Conservation (phyloP, 2,797 vertebrate species). For the Hemitrygon akajei region DNA sequence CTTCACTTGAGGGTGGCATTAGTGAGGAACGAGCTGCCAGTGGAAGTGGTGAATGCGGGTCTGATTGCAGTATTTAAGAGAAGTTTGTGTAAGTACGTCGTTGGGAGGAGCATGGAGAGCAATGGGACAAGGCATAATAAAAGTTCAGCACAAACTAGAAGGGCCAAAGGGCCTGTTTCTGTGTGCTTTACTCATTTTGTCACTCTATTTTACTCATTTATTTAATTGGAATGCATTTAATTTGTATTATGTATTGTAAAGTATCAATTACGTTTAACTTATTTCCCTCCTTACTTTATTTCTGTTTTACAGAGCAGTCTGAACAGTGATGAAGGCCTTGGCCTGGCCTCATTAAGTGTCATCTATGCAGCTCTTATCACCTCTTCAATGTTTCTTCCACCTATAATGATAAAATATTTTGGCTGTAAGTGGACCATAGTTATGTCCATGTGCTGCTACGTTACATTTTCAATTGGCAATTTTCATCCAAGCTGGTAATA, state of each 20-base stretch:
- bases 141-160: too few species aligned
- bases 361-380: conserved; percentile 77
- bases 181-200: too few species aligned
- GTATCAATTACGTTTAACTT: background rate
- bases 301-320: conserved; percentile 79
- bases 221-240: background rate
- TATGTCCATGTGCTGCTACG: conserved; percentile 78
- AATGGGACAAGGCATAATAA: too few species aligned
- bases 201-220: too few species aligned
- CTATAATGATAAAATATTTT: conserved; percentile 77
- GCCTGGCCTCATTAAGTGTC: conserved; percentile 79
- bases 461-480: conserved; percentile 82
- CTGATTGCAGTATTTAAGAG: too few species aligned
- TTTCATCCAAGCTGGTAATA: conserved; percentile 82
- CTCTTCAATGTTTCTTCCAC: conserved; percentile 88
- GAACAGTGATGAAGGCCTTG: conserved; percentile 75
- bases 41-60: too few species aligned
- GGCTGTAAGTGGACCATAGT: conserved; percentile 94
- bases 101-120: too few species aligned
- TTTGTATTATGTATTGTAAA: background rate
- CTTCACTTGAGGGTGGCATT: too few species aligned
- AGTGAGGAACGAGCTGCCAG: too few species aligned
- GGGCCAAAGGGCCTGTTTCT: too few species aligned
- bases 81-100: too few species aligned
- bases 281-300: conserved; percentile 1